Evolutionary conservation across 2,888 invertebrate genomes (phyloP).

Genomic region (Epiperipatus broadwayi): DNA sequence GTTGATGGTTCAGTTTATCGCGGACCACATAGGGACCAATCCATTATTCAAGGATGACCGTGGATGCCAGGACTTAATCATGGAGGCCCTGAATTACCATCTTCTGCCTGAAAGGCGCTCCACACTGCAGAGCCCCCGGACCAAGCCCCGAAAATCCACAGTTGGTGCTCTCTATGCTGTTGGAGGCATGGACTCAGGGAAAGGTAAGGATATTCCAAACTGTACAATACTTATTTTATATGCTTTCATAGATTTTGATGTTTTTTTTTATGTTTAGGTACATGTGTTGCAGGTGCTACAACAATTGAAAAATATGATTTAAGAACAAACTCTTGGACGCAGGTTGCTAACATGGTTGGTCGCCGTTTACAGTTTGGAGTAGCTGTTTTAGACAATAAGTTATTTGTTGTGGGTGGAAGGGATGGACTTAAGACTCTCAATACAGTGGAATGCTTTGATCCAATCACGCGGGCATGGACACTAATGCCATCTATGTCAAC

Average conservation of each 20-base stretch:
- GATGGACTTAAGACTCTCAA: conserved; percentile 76
- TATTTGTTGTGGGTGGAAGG: conserved; percentile 70
- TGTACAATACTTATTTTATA: too few relatives aligned
- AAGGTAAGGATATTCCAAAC: conserved; percentile 36
- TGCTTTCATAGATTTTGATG: neutral
- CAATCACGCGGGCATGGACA: conserved; percentile 58
- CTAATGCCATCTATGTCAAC: conserved; percentile 70
- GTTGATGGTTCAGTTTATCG: conserved; percentile 51
- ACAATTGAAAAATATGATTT: conserved; percentile 76
- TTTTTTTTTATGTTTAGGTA: conserved; percentile 5
- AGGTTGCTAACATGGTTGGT: conserved; percentile 54
- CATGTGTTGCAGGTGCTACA: conserved; percentile 45
- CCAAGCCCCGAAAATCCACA: conserved; percentile 73
- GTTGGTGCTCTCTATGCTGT: conserved; percentile 67
- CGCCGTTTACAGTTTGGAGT: conserved; percentile 75
- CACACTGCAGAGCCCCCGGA: conserved; percentile 54
- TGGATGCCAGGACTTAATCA: conserved; percentile 63
- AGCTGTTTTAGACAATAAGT: conserved; percentile 46
- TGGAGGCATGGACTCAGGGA: conserved; percentile 80
- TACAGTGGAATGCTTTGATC: too few relatives aligned
- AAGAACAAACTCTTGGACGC: conserved; percentile 55
- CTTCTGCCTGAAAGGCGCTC: conserved; percentile 59
- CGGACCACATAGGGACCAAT: conserved; percentile 60
- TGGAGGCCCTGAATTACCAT: conserved; percentile 87
- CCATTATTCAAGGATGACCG: conserved; percentile 40